Base-by-base conservation (phyloP, 2,888 invertebrate species). In the Biston stratarius region DNA sequence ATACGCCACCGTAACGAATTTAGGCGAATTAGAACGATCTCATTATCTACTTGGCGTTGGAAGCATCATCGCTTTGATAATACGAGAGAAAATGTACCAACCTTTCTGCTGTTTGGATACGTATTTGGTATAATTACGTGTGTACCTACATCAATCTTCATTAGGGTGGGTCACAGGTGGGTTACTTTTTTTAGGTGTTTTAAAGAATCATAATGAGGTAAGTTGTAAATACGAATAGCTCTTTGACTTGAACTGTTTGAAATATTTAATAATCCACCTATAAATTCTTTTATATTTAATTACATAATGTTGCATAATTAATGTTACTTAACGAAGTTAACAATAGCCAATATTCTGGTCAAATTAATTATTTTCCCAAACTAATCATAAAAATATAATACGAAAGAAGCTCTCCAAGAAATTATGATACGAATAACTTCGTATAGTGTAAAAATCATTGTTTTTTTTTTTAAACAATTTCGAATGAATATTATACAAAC, bases 11-110 rank as follows among this genome's bases (percentile, higher is more conserved):
- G 80, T 77, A 81, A 80, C 74, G 74, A 80, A 83, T 82, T 85
- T 81, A 76, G 77, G 69, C 80, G 83, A 87, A 89, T 88, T 88
- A 86, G 85, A 87, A 88, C 86, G 86, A 88, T 87, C 84, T 84
- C 86, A 84, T 86, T 87, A 85, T 80, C 81, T 77, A 75, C 70
- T 74, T 75, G 77, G 82, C 78, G 83, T 80, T 82, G 81, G 79
- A 77, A 78, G 74, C 75, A 77, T 73, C 75, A 77, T 73, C 68
- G 72, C 80, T 82, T 80, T 83, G 78, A 78, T 78, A 82, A 70
- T 63, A 76, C 74, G 75, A 75, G 75, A 75, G 73, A 73, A 64
- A 64, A 52, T 52, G 57, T 56, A 38, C 33, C 48, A 36, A 57
- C 59, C 59, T 33, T 49, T 49, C 42, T 60, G 33, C 57, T 61